Evolutionary conservation across 1,140 invertebrate genomes (phyloP), one percentile per base, ranked within the genome.

Genomic region (Sycophila sp.): DNA sequence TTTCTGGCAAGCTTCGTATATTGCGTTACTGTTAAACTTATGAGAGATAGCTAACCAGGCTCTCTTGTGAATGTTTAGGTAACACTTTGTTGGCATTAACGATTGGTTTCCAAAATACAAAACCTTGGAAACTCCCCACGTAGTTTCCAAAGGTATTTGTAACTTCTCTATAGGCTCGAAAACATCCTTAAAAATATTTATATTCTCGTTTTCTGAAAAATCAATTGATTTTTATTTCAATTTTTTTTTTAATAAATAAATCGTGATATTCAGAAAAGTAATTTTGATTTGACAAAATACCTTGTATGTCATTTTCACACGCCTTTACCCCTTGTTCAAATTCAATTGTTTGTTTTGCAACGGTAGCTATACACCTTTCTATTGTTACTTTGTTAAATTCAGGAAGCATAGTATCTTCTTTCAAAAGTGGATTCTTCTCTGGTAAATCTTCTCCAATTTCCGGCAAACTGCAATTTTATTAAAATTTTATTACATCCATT

Each of bases 111-210:
- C 92, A 58, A 93, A 86, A 79, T 92, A 95, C 11, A 97, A 83
- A 28, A 92, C 91, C 82, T 95, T 96, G 0, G 94, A 90, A 71
- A 95, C 88, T 32, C 93, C 93, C 93, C 94, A 96, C n/a, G 93
- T 94, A 34, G 91, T 89, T 77, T 95, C 92, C 38, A 98, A 84
- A 22, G 92, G 90, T 8, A 88, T 88, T 26, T 89, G 89, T 1
- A 91, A 80, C 72, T 90, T 88, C 78, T 98, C 96, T 11, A 97
- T 78, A 10, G 93, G 92, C 62, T 91, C 81, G 64, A 97, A 89
- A n/a, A 96, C 87, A 77, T 92, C 89, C 13, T 89, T 85, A 83
- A 95, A 93, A 49, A 91, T 87, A 85, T 92, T 89, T 62, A 87
- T 80, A 73, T 87, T 85, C 32, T 84, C 69, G 24, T 75, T 85